Evolutionary conservation across 2,113 vertebrate species (phyloP).

Genomic region (Microtus ochrogaster): DNA sequence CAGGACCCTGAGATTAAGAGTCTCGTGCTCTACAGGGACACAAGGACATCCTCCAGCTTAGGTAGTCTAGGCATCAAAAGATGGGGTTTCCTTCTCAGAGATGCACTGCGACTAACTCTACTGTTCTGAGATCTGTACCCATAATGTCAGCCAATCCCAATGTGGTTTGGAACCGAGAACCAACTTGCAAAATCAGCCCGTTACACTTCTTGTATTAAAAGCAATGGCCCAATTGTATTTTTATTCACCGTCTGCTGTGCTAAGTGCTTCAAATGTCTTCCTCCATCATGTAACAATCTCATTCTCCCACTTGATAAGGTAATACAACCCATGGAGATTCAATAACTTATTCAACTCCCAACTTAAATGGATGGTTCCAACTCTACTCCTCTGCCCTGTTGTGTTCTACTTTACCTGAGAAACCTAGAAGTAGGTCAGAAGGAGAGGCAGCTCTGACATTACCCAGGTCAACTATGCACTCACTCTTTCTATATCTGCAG

Average conservation of each 20-base stretch:
- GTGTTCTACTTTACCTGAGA: too few species aligned
- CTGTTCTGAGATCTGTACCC: background rate
- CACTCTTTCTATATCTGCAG: background rate
- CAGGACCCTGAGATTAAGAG: too few species aligned
- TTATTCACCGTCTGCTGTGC: conserved; percentile 20
- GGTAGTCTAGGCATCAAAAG: background rate
- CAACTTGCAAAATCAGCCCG: background rate
- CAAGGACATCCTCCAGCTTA: background rate
- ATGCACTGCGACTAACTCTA: too few species aligned
- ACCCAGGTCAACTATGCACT: background rate
- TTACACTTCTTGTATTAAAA: background rate
- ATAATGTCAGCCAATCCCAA: background rate
- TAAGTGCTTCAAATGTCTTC: background rate
- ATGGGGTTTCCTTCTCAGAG: background rate
- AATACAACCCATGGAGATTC: background rate
- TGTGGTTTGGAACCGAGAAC: background rate
- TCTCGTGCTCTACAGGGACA: too few species aligned
- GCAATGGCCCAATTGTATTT: background rate
- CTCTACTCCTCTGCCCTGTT: background rate
- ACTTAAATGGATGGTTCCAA: too few species aligned
- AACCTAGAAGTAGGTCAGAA: background rate
- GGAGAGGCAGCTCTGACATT: background rate
- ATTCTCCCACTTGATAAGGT: background rate
- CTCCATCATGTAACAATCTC: background rate
- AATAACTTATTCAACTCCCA: background rate